Base-by-base conservation (phyloP, 1,140 invertebrate species). In the Drosophila neocordata region DNA sequence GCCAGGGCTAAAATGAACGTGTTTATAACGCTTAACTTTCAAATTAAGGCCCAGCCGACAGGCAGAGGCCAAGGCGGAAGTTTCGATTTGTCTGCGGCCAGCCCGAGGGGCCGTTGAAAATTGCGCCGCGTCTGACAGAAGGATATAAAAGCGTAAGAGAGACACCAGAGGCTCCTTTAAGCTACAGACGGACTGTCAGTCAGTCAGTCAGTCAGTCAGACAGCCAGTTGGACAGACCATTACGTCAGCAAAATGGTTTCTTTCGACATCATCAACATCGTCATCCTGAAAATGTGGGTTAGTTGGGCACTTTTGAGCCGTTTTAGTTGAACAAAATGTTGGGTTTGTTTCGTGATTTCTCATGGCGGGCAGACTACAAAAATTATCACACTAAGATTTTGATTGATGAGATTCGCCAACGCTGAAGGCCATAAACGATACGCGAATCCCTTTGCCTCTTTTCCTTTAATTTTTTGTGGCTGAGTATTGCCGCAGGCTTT, bases 11-110 rank as follows among this genome's bases (percentile, higher is more conserved):
- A 85, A 87, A 75, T 78, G 82, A 87, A 87, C 78, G 82, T 85
- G 82, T 85, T 85, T 85, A 82, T 87, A 85, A 85, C 82, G 82
- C 83, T 85, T 85, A 87, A 85, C 82, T 85, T 85, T 85, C 55
- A 85, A 85, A 85, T 87, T 85, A 75, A 57, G 78, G 82, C 70
- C 58, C 20, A 35, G 59, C 15, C 15, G 58, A 57, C 67, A 51
- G 31, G 51, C 63, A 65, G 59, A 73, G 62, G 68, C 73, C 64
- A 69, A 87, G 79, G 83, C 83, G 82, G 82, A 87, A 87, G 82
- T 87, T 87, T 87, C 83, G 82, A 88, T 87, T 88, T 87, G 82
- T 87, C 82, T 72, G 79, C 61, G 68, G 70, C 58, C 44, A 48
- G 71, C 82, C 74, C 52, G 38, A 70, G 74, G 41, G 69, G 67